Base-by-base conservation (phyloP, 2,888 invertebrate species). In the Smittia aterrima region DNA sequence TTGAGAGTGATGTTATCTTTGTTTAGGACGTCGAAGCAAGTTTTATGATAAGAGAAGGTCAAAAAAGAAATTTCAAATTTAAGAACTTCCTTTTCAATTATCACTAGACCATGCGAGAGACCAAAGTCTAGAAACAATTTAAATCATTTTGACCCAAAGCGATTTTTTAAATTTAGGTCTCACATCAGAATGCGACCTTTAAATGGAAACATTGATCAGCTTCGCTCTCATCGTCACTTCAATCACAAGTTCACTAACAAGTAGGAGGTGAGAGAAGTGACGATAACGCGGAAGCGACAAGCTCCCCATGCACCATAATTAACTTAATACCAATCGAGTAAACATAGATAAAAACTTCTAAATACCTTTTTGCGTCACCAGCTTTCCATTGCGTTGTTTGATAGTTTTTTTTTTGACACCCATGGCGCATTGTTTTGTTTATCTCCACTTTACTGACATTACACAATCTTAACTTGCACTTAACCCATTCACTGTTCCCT, bases 351-450 rank as follows among this genome's bases (percentile, higher is more conserved):
- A 47, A 11, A n/a, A 2, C 47, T n/a, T 47, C 11, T 47, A 47
- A 47, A 47, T 47, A 47, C 47, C 47, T 47, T 47, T n/a, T 47
- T 47, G 47, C 47, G 47, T 47, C 47, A 47, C n/a, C 47, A 6
- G 2, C n/a, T n/a, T 47, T 47, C 9, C 6, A n/a, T 11, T 47
- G 16, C n/a, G n/a, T n/a, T n/a, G n/a, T n/a, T n/a, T n/a, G n/a
- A n/a, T n/a, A n/a, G n/a, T n/a, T n/a, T n/a, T n/a, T n/a, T n/a
- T 47, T 6, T 47, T 11, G 16, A 2, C 47, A 16, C 13, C n/a
- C 47, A 47, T 11, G 13, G n/a, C 47, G 16, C 6, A 47, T n/a
- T 47, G 3, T n/a, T 7, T 38, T 38, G 38, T n/a, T n/a, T 7
- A 38, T 38, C 38, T 47, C 47, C 47, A 47, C 47, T 47, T 47